Evolutionary conservation across 1,140 invertebrate species (phyloP).

Genomic region (Diprion similis): DNA sequence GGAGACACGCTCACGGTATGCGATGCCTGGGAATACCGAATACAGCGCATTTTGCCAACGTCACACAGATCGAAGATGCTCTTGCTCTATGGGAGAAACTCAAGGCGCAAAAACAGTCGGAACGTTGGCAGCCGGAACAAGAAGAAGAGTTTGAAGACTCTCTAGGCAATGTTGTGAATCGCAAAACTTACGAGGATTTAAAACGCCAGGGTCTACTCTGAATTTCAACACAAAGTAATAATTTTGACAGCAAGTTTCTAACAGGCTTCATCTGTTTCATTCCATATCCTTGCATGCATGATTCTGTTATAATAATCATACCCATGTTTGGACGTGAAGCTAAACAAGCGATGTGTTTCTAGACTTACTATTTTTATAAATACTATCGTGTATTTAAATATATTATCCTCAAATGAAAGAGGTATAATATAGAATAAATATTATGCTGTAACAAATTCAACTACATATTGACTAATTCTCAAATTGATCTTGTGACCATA

Average conservation of each 20-base stretch:
- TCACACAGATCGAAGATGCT: slow-evolving; percentile 99
- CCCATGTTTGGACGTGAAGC: neutral
- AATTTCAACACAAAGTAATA: slow-evolving; percentile 21
- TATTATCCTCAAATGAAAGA: neutral
- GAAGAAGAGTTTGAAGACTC: slow-evolving; percentile 99
- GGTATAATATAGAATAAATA: neutral
- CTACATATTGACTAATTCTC: neutral
- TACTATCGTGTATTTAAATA: too few species aligned
- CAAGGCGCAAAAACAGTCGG: slow-evolving; percentile 92
- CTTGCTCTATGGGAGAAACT: slow-evolving; percentile 97
- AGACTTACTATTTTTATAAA: too few species aligned
- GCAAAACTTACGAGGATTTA: slow-evolving; percentile 98
- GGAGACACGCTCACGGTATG: slow-evolving; percentile 99
- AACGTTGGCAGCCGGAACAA: slow-evolving; percentile 95
- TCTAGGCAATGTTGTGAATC: slow-evolving; percentile 97
- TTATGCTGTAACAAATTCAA: slow-evolving; percentile 12
- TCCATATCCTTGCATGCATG: too few species aligned
- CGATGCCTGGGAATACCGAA: slow-evolving; percentile 98
- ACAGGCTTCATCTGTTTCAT: neutral
- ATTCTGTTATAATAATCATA: neutral
- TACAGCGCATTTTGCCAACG: slow-evolving; percentile 99
- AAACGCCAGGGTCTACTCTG: slow-evolving; percentile 97
- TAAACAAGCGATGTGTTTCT: too few species aligned
- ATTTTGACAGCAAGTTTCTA: too few species aligned
- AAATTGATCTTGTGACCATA: too few species aligned